Base-by-base conservation (phyloP, 2,113 vertebrate genomes). In the Tragelaphus buxtoni region DNA sequence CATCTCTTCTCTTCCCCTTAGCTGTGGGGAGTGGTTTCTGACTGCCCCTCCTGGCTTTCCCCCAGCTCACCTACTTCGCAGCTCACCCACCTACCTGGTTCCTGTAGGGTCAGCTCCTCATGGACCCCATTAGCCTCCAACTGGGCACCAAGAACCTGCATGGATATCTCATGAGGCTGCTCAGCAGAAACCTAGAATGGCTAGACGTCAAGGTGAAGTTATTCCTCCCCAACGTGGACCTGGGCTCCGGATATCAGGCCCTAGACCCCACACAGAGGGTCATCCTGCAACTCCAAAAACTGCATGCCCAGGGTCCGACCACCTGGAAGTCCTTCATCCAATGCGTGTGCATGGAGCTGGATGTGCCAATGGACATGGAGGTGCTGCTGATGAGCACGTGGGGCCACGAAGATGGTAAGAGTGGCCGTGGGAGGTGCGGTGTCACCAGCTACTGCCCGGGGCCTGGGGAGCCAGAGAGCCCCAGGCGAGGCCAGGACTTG, bases 361-460 rank as follows among this genome's bases (percentile, higher is more conserved):
- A 98, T 11, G 98, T 99, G 16, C 99, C 99, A 0, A 98, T 99
- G 98, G 93, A 96, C 0, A 98, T 99, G 94, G 99, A 99, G 94
- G 98, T 98, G 0, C 96, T 11, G 30, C 98, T 99, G 20, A 80
- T 99, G 77, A 99, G 99, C 53, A 97, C 93, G 5, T 98, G 98
- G 0, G 99, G 98, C 96, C 92, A 86, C 60, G 98, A 98, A 98
- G 95, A 95, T 0, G 96, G 97, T 97, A 89, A 97, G 98, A n/a
- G 20, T 5, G 2, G 58, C 18, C 0, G 0, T 0, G 13, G 9
- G 24, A 24, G 60, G 28, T 0, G 0, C 47, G 9, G 9, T 28
- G 51, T 22, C 17, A 6, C 35, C 13, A 2, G 30, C 82, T 13
- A 14, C 47, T 42, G 26, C 28, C 32, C 12, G 7, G 1, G 7